phyloP scores from a whole-genome alignment of 2,888 invertebrate species.

The Epinotia nisella region DNA sequence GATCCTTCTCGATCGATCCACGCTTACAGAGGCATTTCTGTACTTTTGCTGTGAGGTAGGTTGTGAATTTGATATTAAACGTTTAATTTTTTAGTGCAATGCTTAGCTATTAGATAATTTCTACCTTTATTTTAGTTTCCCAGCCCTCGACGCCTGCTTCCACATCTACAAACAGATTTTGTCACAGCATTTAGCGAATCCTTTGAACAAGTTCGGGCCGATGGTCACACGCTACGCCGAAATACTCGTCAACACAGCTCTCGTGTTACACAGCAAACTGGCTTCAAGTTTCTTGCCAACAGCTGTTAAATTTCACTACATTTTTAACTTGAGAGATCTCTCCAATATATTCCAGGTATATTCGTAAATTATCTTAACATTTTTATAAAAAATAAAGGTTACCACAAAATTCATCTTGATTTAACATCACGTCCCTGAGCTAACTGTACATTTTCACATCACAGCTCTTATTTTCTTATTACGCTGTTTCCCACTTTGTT shows the following conservation, averaged over 20 bases:
- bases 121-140: constrained; percentile 87
- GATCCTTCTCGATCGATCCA: constrained; percentile 96
- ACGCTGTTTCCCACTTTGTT: background rate
- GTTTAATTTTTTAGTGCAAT: background rate
- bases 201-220: constrained; percentile 87
- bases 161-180: constrained; percentile 95
- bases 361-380: no score
- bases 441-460: no score
- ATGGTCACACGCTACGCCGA: constrained; percentile 85
- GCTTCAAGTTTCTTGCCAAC: constrained; percentile 93
- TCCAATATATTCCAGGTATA: constrained; percentile 96
- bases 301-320: constrained; percentile 97
- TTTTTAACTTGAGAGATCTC: constrained; percentile 96
- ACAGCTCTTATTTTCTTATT: background rate
- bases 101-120: background rate
- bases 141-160: constrained; percentile 90
- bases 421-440: background rate
- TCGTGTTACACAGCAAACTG: constrained; percentile 91
- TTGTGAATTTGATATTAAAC: background rate
- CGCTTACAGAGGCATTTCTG: constrained; percentile 95
- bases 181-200: constrained; percentile 88
- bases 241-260: constrained; percentile 88
- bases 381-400: no score
- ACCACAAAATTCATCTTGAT: no score
- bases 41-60: constrained; percentile 92